These are phyloP conservation scores for Microplitis manilae DNA, from an alignment of 2,888 invertebrate species.

Conservation along the genomic window DNA sequence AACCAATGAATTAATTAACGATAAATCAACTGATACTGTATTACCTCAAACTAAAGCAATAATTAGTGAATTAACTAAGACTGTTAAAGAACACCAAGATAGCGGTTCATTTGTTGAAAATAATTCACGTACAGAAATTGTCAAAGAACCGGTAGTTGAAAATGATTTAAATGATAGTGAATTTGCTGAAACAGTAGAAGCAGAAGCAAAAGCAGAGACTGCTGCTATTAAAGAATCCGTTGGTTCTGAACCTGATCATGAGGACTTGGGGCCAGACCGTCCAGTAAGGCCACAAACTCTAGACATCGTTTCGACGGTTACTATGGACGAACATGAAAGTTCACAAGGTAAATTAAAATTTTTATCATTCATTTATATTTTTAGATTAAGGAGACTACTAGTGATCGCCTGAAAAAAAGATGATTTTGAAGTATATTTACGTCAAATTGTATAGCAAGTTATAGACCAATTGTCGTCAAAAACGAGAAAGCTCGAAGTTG, in stretches of 20 bases:
- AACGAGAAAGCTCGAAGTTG: no score
- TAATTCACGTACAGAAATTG: constrained; percentile 1
- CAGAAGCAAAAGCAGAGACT: not conserved
- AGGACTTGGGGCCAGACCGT: constrained; percentile 53
- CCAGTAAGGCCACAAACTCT: constrained; percentile 66
- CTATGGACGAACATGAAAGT: constrained; percentile 53
- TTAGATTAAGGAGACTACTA: no score
- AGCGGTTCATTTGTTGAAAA: not conserved
- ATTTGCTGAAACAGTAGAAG: constrained; percentile 27
- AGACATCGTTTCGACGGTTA: constrained; percentile 62
- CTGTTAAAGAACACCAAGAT: not conserved
- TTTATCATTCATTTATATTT: not conserved
- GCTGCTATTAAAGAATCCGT: not conserved
- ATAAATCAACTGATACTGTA: constrained; percentile 4
- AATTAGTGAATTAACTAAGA: not conserved
- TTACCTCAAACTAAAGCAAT: not conserved
- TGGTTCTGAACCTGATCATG: constrained; percentile 48
- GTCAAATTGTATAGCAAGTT: no score
- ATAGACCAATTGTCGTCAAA: no score
- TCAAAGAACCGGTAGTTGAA: constrained; percentile 35
- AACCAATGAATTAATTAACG: not conserved
- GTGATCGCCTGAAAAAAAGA: no score
- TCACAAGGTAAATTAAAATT: constrained; percentile 50
- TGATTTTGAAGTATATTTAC: no score
- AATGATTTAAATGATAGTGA: constrained; percentile 26